Conservation (phyloP, 2,888 invertebrate genomes). For the Luperina nickerlii region DNA sequence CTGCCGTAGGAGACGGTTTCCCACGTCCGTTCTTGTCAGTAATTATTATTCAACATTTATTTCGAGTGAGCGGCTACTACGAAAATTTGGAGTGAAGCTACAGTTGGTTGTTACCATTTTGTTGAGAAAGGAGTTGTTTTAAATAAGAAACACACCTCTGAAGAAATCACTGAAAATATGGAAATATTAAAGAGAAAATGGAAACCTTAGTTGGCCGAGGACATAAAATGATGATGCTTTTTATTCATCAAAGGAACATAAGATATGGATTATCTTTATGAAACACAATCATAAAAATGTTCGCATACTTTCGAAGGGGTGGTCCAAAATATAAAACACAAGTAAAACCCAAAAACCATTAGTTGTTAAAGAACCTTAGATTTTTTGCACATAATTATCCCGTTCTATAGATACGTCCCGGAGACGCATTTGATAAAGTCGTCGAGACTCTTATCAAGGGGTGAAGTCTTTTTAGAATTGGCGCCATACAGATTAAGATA, state of each 20-base stretch:
- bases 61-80: slow-evolving; percentile 46
- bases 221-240: neutral
- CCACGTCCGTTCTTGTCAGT: slow-evolving; percentile 71
- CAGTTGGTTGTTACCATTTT: neutral
- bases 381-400: slow-evolving; percentile 86
- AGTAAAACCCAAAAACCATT: slow-evolving; percentile 75
- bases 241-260: neutral
- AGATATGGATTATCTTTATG: neutral
- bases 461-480: slow-evolving; percentile 86
- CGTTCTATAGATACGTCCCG: slow-evolving; percentile 79
- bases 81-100: slow-evolving; percentile 27
- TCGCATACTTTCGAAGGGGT: slow-evolving; percentile 71
- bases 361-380: slow-evolving; percentile 76
- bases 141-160: neutral
- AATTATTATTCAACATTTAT: slow-evolving; percentile 71
- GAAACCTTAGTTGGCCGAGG: no score
- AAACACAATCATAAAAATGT: slow-evolving; percentile 25
- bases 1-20: slow-evolving; percentile 75
- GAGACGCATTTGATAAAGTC: slow-evolving; percentile 83
- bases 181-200: neutral
- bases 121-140: neutral
- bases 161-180: no score
- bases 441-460: slow-evolving; percentile 86
- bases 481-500: slow-evolving; percentile 89
- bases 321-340: slow-evolving; percentile 77